Base-by-base conservation (phyloP, 2,113 vertebrate genomes). In the Agapornis roseicollis region DNA sequence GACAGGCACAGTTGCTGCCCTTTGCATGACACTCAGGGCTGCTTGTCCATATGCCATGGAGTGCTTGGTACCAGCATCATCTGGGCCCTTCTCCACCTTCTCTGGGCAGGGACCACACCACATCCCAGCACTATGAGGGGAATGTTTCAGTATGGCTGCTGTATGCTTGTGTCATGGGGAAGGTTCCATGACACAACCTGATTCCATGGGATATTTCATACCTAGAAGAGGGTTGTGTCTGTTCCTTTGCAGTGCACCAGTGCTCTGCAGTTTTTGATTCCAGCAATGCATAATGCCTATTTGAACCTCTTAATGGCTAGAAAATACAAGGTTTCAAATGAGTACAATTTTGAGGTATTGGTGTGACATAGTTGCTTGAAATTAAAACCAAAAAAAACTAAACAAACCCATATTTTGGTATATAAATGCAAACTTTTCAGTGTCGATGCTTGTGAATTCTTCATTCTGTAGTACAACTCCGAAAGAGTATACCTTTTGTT, bases 41-140 rank as follows among this genome's bases (percentile, higher is more conserved):
- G 49, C 41, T 25, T 2, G 10, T 18, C 37, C 11, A 3, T 6
- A 0, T n/a, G 7, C 37, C 4, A 3, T 0, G 0, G 25, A 13
- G 63, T 9, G 39, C 37, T 84, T 28, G 22, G 18, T 23, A 10
- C 13, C 18, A 39, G 33, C 77, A 39, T 6, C 10, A 0, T 6
- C 31, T 33, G 46, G 13, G 55, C 33, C 33, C 23, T 73, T 19
- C 37, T 27, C 9, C 61, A 15, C 19, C 19, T 39, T 37, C 47
- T 50, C 52, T 35, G 35, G 25, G 4, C 50, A 71, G 55, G n/a
- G 28, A 35, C 41, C 47, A 6, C 0, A 0, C 24, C 4, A 0
- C 46, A 47, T 77, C 49, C 37, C 58, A 56, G 53, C 27, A 22
- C 33, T 41, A 15, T 70, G 70, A 71, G n/a, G 27, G 11, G 29